Percentiles rank a stretch among this genome's conserved stretches.
These are phyloP conservation scores for Burhinus bistriatus DNA, from an alignment of 2,113 vertebrate species.

Conservation along the genomic window DNA sequence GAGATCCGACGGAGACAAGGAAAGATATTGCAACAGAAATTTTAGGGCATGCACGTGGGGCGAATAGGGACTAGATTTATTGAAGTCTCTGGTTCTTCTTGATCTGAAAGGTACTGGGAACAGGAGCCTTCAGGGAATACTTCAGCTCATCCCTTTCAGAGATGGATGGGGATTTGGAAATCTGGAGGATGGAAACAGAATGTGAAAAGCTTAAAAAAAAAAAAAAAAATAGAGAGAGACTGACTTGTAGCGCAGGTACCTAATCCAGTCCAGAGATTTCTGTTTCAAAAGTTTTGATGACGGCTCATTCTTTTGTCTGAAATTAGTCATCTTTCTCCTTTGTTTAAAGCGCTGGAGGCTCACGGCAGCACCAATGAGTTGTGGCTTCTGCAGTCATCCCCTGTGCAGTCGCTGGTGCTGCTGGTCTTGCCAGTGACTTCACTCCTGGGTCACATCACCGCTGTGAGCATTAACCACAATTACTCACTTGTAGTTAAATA, in stretches of 20 bases:
- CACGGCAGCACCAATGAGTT: not conserved
- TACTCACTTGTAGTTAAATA: not conserved
- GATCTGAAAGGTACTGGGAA: not conserved
- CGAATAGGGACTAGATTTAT: not conserved
- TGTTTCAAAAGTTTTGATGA: not conserved
- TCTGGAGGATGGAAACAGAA: not conserved
- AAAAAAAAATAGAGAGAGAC: not conserved
- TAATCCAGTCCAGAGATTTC: not conserved
- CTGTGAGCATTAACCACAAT: not conserved
- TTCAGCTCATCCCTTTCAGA: not conserved
- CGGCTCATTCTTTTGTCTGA: constrained; percentile 34
- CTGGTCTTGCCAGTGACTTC: not conserved
- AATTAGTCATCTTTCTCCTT: constrained; percentile 38
- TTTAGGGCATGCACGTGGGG: not conserved
- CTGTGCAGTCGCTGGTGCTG: not conserved
- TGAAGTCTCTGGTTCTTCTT: not conserved
- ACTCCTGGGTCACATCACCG: accelerated
- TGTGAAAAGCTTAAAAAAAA: not conserved
- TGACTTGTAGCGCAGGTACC: not conserved
- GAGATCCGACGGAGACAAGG: not conserved
- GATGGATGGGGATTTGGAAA: not conserved
- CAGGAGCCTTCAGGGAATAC: not conserved
- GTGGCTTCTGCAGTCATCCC: not conserved
- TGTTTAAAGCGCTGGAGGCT: not conserved
- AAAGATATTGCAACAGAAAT: not conserved